These are phyloP conservation scores for Sylvietta virens DNA, from an alignment of 2,113 vertebrate genomes.

Conservation along the genomic window DNA sequence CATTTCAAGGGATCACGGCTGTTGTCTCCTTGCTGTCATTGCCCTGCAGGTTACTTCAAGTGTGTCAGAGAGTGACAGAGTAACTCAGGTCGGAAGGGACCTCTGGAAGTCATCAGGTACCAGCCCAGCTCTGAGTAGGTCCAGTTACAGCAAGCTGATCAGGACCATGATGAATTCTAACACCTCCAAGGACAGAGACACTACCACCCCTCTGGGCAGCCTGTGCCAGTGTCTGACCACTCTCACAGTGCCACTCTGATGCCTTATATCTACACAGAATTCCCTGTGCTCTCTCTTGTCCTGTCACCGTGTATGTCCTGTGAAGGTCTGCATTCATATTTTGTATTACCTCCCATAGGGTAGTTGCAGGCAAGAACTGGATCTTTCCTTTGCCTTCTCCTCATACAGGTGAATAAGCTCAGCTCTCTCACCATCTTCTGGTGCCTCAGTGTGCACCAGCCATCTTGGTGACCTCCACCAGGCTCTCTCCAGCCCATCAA, in stretches of 20 bases:
- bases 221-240: background rate
- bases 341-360: background rate
- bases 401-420: rapidly evolving
- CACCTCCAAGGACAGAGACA: background rate
- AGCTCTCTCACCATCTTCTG: background rate
- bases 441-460: background rate
- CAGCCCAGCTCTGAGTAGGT: background rate
- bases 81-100: background rate
- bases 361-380: background rate
- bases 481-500: background rate
- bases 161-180: background rate
- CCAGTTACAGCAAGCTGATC: background rate
- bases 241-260: background rate
- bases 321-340: background rate
- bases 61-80: background rate
- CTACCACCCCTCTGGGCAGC: background rate
- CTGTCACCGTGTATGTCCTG: background rate
- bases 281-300: background rate
- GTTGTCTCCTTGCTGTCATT: background rate
- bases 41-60: background rate
- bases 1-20: background rate
- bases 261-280: background rate
- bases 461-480: background rate
- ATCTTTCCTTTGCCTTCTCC: background rate
- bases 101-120: background rate